phyloP scores from a whole-genome alignment of 1,140 invertebrate genomes.

The Drosophila navojoa region DNA sequence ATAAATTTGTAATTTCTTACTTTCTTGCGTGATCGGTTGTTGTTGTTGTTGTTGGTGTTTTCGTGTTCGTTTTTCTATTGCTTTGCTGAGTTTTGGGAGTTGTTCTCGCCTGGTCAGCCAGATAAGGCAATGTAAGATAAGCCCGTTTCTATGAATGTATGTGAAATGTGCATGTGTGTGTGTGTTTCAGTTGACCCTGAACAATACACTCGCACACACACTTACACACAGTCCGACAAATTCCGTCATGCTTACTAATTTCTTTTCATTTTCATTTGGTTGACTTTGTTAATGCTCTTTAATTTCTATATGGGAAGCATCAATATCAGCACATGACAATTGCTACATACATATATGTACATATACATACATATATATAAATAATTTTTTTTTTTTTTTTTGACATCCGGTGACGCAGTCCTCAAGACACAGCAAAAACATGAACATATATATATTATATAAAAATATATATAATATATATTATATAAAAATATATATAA shows the following conservation, averaged over 20 bases:
- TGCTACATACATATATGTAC: neutral
- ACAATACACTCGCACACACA: neutral
- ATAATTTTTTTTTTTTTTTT: constrained; percentile 34
- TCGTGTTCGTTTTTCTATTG: constrained; percentile 1
- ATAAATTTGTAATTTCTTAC: constrained; percentile 64
- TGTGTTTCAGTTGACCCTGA: constrained; percentile 29
- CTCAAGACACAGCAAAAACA: constrained; percentile 3
- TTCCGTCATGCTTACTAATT: constrained; percentile 49
- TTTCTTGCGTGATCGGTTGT: constrained; percentile 55
- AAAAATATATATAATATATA: neutral
- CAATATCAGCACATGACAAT: constrained; percentile 55
- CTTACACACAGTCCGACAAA: neutral
- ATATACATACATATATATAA: neutral
- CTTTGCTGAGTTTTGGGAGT: constrained; percentile 12
- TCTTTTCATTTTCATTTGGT: constrained; percentile 45
- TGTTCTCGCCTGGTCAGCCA: constrained; percentile 13
- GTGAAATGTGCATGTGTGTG: constrained; percentile 1
- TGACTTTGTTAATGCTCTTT: constrained; percentile 27
- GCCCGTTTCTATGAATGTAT: constrained; percentile 8
- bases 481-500: neutral
- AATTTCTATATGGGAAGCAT: constrained; percentile 46
- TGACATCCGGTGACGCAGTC: constrained; percentile 55
- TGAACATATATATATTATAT: constrained; percentile 1
- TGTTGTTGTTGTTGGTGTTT: constrained; percentile 3
- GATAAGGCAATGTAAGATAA: constrained; percentile 26